A percentile compares a stretch with the other conserved stretches of the same genome.
Conservation (phyloP, 1,140 invertebrate genomes). For the Vollenhovia emeryi region DNA sequence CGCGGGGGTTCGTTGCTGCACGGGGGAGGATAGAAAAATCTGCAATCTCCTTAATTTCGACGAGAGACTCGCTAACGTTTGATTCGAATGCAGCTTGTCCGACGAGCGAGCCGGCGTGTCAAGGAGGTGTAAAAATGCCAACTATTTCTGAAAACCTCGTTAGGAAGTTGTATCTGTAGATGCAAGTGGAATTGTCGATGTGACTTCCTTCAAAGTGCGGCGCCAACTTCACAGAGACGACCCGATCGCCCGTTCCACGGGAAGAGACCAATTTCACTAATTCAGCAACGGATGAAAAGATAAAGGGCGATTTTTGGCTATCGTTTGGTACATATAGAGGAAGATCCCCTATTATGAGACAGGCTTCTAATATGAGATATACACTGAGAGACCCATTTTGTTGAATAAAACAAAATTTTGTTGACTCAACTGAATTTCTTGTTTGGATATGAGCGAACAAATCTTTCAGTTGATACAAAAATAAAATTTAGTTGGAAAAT, state of each 20-base stretch:
- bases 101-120: background rate
- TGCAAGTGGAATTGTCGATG: background rate
- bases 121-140: background rate
- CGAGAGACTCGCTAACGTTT: background rate
- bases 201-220: background rate
- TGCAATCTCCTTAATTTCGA: constrained; percentile 45
- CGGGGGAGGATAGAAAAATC: constrained; percentile 11
- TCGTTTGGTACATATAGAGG: no score
- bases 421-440: no score
- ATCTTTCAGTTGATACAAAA: no score
- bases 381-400: no score
- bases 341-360: no score
- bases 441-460: no score
- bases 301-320: no score
- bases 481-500: no score
- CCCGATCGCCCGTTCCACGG: background rate
- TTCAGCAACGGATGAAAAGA: background rate
- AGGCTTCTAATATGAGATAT: no score
- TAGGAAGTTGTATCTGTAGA: background rate
- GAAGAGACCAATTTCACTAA: background rate
- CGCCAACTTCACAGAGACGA: background rate
- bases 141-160: background rate
- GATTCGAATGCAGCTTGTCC: background rate
- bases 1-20: background rate
- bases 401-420: no score